A percentile compares a stretch with the other conserved stretches of the same genome.
Evolutionary conservation across 2,797 vertebrate genomes (phyloP).

Genomic region (Hyperoplus lanceolatus): DNA sequence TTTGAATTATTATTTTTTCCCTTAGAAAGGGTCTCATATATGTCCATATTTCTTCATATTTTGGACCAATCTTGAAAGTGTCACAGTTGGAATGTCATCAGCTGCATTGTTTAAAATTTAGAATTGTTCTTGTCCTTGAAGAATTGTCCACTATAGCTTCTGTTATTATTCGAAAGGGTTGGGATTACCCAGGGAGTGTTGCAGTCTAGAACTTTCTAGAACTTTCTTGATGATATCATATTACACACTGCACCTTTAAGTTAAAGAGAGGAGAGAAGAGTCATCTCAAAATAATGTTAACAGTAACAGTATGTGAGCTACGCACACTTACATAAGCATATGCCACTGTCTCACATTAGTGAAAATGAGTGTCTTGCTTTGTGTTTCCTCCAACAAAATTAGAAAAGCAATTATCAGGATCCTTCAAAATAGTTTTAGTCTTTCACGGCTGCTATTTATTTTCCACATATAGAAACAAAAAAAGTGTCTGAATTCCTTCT

Average conservation of each 20-base stretch:
- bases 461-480: conserved; percentile 32
- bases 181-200: no score
- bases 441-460: conserved; percentile 44
- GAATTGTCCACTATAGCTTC: no score
- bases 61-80: no score
- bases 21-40: no score
- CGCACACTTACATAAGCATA: background rate
- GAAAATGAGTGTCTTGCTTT: conserved; percentile 13
- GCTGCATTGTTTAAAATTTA: no score
- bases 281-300: background rate
- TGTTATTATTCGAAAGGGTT: no score
- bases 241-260: background rate
- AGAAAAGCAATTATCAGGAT: conserved; percentile 40
- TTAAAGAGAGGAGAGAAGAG: background rate
- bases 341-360: conserved; percentile 39
- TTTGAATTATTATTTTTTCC: no score
- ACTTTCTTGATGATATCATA: no score
- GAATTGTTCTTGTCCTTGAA: no score
- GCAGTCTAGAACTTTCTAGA: no score
- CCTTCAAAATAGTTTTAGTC: conserved; percentile 38
- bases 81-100: no score
- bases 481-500: conserved; percentile 6
- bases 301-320: background rate
- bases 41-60: no score
- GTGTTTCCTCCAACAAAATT: conserved; percentile 2